Conservation (phyloP, 2,113 vertebrate genomes). For the Spermophilus dauricus region DNA sequence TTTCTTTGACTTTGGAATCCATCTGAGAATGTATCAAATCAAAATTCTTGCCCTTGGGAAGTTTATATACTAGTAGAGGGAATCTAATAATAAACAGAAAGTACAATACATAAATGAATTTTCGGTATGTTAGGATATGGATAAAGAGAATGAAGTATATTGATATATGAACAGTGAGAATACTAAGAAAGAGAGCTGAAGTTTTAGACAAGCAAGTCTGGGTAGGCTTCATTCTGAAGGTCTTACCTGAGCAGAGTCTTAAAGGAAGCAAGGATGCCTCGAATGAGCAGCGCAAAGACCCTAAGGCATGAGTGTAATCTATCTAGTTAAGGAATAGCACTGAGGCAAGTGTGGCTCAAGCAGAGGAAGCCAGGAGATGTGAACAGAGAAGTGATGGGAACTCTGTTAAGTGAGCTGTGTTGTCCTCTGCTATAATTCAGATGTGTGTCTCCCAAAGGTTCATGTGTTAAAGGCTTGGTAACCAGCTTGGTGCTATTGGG, state of each 20-base stretch:
- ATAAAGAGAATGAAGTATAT: neutral
- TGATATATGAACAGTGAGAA: neutral
- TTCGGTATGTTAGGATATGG: neutral
- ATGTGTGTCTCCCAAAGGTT: neutral
- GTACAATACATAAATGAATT: neutral
- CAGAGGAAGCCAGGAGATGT: neutral
- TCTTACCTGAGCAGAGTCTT: neutral
- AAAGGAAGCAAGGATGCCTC: neutral
- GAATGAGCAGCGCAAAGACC: neutral
- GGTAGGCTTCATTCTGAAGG: neutral
- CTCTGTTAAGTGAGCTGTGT: neutral
- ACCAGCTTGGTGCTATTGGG: neutral
- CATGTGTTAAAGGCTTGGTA: too few relatives aligned
- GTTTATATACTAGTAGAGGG: neutral
- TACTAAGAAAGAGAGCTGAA: neutral
- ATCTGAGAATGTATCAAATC: neutral
- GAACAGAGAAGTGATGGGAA: neutral
- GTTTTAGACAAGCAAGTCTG: neutral
- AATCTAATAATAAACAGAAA: neutral
- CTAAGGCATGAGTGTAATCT: neutral
- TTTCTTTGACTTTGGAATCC: neutral
- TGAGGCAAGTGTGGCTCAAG: neutral
- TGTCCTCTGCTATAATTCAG: neutral
- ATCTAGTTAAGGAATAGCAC: neutral
- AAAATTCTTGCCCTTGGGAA: neutral